Evolutionary conservation across 2,888 invertebrate genomes (phyloP).

Genomic region (Ophioninae sp.): DNA sequence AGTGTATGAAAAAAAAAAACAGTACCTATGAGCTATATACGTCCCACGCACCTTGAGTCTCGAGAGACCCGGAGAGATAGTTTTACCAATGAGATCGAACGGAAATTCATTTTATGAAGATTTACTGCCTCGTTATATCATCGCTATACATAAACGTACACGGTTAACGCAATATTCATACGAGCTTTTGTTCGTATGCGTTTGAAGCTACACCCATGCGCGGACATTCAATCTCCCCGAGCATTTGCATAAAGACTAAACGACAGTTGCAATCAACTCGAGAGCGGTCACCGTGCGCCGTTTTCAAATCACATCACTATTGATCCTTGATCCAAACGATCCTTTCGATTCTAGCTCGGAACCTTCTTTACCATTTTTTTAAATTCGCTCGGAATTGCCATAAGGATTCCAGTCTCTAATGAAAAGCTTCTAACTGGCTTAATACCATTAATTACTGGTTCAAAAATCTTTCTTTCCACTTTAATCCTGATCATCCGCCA

Average conservation of each 20-base stretch:
- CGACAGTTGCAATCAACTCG: constrained; percentile 49
- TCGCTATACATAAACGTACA: constrained; percentile 18
- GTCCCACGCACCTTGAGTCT: constrained; percentile 49
- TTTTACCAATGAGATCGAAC: constrained; percentile 61
- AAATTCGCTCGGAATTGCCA: neutral
- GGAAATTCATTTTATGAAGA: constrained; percentile 64
- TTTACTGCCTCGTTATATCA: constrained; percentile 57
- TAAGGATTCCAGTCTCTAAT: neutral
- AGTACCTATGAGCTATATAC: constrained; percentile 10
- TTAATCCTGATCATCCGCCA: neutral
- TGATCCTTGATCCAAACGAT: neutral
- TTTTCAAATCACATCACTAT: constrained; percentile 39
- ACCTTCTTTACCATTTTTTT: neutral
- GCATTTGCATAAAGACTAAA: constrained; percentile 58
- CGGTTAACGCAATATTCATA: constrained; percentile 15
- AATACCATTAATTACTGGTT: neutral
- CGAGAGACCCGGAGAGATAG: constrained; percentile 48
- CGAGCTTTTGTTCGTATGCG: neutral
- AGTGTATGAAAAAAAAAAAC: neutral
- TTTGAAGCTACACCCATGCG: constrained; percentile 3
- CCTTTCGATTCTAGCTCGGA: neutral
- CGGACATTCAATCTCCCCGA: constrained; percentile 40
- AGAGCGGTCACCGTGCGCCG: constrained; percentile 19
- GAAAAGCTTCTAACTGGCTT: neutral
- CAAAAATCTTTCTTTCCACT: neutral